A percentile compares a stretch with the other conserved stretches of the same genome.
Conservation (phyloP, 2,113 vertebrate species). For the Oreocharis arfaki region DNA sequence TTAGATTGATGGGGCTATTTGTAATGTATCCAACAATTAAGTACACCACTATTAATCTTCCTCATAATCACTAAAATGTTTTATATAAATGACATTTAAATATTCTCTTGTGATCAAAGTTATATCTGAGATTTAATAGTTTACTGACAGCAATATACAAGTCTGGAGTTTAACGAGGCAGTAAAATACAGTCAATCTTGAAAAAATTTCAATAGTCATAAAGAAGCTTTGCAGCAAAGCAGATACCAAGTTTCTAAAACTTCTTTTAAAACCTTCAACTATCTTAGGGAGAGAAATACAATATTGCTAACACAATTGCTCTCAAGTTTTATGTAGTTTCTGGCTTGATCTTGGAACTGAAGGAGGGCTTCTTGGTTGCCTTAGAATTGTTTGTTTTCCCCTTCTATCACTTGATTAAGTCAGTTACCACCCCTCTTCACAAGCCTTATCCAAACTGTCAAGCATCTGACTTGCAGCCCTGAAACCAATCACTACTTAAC, state of each 20-base stretch:
- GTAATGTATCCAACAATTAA: neutral
- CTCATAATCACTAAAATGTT: neutral
- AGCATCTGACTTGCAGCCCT: neutral
- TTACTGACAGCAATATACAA: neutral
- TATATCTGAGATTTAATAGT: neutral
- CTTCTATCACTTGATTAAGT: neutral
- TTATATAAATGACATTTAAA: neutral
- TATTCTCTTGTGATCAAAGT: neutral
- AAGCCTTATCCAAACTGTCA: neutral
- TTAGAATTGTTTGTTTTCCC: neutral
- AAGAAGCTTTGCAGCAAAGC: neutral
- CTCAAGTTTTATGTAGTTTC: neutral
- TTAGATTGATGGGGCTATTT: neutral
- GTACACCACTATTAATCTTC: neutral
- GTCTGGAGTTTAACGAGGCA: neutral
- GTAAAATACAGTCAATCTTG: neutral
- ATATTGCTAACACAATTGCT: neutral
- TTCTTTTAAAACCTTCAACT: neutral
- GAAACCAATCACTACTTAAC: neutral
- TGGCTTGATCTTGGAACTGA: neutral
- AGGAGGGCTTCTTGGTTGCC: neutral
- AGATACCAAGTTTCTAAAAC: neutral
- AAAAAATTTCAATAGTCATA: neutral
- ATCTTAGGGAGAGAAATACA: neutral
- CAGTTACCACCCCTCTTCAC: neutral